phyloP scores from a whole-genome alignment of 2,113 vertebrate species.

The Ceyx melanurus region DNA sequence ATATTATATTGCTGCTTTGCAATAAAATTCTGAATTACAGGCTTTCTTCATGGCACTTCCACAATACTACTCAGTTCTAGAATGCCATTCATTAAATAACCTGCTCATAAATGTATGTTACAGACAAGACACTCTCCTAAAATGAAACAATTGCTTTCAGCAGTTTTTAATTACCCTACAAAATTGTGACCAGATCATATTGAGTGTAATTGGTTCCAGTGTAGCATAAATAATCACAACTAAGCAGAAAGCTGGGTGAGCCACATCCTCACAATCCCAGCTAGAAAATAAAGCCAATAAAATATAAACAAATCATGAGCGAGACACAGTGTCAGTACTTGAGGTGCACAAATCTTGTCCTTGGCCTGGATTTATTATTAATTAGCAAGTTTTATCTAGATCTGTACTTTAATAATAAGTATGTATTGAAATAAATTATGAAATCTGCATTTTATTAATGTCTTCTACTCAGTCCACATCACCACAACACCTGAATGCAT shows the following conservation, averaged over 20 bases:
- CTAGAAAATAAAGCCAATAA: background rate
- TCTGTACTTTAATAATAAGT: background rate
- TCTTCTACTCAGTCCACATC: background rate
- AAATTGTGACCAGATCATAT: background rate
- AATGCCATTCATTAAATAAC: background rate
- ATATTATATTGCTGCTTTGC: background rate
- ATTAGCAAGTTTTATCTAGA: background rate
- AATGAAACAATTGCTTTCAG: background rate
- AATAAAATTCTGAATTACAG: background rate
- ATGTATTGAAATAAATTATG: background rate
- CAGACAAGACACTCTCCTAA: background rate
- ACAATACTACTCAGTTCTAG: background rate
- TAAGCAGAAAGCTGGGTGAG: background rate
- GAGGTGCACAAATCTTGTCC: background rate
- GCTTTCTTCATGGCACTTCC: background rate
- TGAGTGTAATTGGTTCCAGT: background rate
- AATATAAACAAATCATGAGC: background rate
- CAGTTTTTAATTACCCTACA: conserved; percentile 24
- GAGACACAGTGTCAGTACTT: background rate
- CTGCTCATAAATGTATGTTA: background rate
- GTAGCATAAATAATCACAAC: background rate
- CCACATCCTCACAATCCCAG: background rate
- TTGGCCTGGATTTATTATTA: background rate
- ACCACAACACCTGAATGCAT: background rate
- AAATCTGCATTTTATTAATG: background rate